Evolutionary conservation across 2,797 vertebrate species (phyloP).

Genomic region (Pterois miles): DNA sequence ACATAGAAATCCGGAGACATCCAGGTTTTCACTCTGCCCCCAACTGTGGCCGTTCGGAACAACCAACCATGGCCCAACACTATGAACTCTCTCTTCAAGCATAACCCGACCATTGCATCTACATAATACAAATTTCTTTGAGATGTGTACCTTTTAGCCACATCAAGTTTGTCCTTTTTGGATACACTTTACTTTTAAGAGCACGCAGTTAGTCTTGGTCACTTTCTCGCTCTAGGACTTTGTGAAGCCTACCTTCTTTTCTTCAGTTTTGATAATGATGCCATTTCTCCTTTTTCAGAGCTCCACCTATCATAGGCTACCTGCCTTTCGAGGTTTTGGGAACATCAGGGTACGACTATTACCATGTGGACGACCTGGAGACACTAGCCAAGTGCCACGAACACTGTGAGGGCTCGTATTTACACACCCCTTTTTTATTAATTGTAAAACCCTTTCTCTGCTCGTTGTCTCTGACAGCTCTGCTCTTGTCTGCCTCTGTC

Average conservation of each 20-base stretch:
- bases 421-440: background rate
- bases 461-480: background rate
- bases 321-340: slow-evolving; percentile 98
- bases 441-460: background rate
- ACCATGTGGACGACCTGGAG: slow-evolving; percentile 98
- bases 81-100: background rate
- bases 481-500: slow-evolving; percentile 1
- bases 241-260: background rate
- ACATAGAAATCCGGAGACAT: background rate
- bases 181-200: background rate
- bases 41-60: background rate
- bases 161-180: background rate
- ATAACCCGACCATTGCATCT: background rate
- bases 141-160: background rate
- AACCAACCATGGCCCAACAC: background rate
- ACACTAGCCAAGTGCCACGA: slow-evolving; percentile 97
- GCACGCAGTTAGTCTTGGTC: background rate
- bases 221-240: background rate
- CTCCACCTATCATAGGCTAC: slow-evolving; percentile 98
- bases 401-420: slow-evolving; percentile 87
- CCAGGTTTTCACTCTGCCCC: background rate
- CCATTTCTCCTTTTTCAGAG: slow-evolving; percentile 82
- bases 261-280: background rate
- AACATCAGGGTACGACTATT: slow-evolving; percentile 99
- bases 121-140: background rate